Evolutionary conservation across 2,888 invertebrate species (phyloP), one percentile per base, ranked within the genome.

Genomic region (Morpho deidamia): DNA sequence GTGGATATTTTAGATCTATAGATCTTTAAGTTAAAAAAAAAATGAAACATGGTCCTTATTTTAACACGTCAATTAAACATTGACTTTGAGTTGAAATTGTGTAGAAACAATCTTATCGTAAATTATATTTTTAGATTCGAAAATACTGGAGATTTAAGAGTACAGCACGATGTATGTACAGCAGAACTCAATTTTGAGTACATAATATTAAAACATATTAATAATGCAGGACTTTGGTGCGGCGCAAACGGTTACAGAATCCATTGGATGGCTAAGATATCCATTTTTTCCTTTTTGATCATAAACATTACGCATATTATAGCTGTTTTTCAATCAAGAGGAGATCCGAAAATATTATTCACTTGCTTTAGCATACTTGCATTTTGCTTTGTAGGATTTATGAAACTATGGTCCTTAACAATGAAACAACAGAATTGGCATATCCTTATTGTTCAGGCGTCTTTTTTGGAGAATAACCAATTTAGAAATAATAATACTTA

Each of bases 311-410:
- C 71, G 7, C 83, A 82, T 66, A 14, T 73, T 0, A 68, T 77
- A 34, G 71, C 63, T 8, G 38, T 84, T 2, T 51, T 71, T 38
- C 60, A 63, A 34, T 70, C 71, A 2, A 72, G 58, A 43, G 64
- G 69, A n/a, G 72, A 84, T 42, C 58, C 66, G 0, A 68, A 74
- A 9, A 71, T 65, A 23, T 60, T 81, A 0, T 80, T 84, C 46
- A 77, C 81, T 67, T 78, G 80, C 55, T 76, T 81, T 49, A 83
- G 84, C 51, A 65, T 81, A 0, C 66, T 83, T 0, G 71, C 77
- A 0, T 86, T 85, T 56, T 78, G 76, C 42, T 61, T 67, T 8
- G 79, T 86, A 79, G 83, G 82, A 0, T 59, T 77, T 5, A 52
- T 83, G 0, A 86, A 86, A 61, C 61, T 82, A 0, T 51, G 58